These are phyloP conservation scores for Ostrea edulis DNA, from an alignment of 1,140 invertebrate genomes.

Conservation along the genomic window DNA sequence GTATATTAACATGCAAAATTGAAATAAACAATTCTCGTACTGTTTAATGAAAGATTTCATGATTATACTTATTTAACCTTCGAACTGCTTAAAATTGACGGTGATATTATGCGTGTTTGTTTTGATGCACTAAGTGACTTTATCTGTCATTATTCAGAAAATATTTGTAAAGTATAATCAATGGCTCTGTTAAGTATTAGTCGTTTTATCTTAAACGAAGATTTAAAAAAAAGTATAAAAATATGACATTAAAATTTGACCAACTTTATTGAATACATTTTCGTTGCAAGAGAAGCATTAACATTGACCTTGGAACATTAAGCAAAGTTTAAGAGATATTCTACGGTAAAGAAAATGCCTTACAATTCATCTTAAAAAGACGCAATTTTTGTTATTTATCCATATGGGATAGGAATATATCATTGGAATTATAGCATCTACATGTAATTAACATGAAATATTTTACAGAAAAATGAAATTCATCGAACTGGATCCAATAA, in stretches of 20 bases:
- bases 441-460: background rate
- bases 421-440: background rate
- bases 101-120: too few relatives aligned
- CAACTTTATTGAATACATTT: background rate
- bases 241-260: background rate
- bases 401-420: background rate
- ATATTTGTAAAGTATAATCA: too few relatives aligned
- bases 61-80: too few relatives aligned
- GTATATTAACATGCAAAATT: too few relatives aligned
- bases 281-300: background rate
- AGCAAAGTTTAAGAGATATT: background rate
- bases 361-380: background rate
- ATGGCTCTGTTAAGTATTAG: too few relatives aligned
- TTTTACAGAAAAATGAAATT: conserved; percentile 16
- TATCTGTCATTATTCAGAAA: too few relatives aligned
- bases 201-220: too few relatives aligned
- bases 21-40: too few relatives aligned
- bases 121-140: too few relatives aligned
- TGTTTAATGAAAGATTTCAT: too few relatives aligned
- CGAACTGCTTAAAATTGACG: too few relatives aligned
- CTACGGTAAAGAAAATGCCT: background rate
- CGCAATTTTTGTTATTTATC: background rate
- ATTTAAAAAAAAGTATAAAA: background rate
- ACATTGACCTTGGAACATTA: background rate
- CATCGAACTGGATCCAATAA: conserved; percentile 10